A percentile compares a stretch with the other conserved stretches of the same genome.
Conservation (phyloP, 2,888 invertebrate genomes). For the Yponomeuta evonymella region DNA sequence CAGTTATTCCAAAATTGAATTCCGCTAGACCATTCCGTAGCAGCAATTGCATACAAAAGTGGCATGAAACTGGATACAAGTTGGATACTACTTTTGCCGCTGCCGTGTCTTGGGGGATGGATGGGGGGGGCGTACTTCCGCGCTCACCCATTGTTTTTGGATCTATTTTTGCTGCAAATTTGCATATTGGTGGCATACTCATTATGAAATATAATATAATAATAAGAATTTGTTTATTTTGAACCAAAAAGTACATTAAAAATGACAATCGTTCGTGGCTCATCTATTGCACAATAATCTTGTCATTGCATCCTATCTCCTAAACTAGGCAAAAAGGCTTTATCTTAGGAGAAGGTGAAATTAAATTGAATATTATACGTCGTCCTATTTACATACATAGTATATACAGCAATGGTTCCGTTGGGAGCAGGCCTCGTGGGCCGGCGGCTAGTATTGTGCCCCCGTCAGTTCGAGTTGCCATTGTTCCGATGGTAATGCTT, state of each 20-base stretch:
- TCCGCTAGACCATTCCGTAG: background rate
- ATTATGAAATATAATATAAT: no score
- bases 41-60: slow-evolving; percentile 11
- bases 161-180: background rate
- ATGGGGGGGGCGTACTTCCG: no score
- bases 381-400: no score
- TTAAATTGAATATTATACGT: no score
- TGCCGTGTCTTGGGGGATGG: background rate
- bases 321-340: no score
- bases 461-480: background rate
- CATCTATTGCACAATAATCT: no score
- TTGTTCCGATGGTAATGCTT: slow-evolving; percentile 5
- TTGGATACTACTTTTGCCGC: slow-evolving; percentile 6
- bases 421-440: background rate
- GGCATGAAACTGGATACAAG: slow-evolving; percentile 10
- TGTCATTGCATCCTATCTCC: no score
- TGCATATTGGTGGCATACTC: no score
- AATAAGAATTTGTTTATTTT: no score
- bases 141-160: background rate
- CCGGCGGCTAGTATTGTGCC: background rate
- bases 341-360: no score
- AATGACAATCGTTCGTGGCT: no score
- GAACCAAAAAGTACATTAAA: no score
- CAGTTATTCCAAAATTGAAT: slow-evolving; percentile 11
- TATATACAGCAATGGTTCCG: background rate